Conservation (phyloP, 2,888 invertebrate genomes). For the Eupithecia insigniata region DNA sequence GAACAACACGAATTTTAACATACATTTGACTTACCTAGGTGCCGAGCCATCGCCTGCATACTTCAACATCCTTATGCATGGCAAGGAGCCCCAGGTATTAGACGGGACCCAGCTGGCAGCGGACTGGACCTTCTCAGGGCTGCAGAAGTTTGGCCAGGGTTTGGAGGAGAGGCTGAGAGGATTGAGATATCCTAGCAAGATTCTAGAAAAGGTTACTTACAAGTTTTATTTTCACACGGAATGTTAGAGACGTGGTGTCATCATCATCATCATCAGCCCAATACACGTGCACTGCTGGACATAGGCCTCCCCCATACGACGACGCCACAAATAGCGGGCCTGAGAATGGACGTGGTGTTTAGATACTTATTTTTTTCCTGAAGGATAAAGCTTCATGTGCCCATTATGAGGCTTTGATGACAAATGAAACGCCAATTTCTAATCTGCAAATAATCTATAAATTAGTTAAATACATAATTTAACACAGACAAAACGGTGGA, state of each 20-base stretch:
- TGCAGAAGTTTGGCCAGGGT: slow-evolving; percentile 98
- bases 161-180: slow-evolving; percentile 94
- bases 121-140: slow-evolving; percentile 96
- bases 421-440: too few relatives aligned
- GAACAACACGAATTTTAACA: background rate
- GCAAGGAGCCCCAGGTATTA: slow-evolving; percentile 92
- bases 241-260: background rate
- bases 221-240: background rate
- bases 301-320: too few relatives aligned
- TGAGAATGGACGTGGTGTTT: too few relatives aligned
- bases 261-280: too few relatives aligned
- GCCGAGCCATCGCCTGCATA: slow-evolving; percentile 97
- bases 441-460: too few relatives aligned
- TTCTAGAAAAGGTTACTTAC: slow-evolving; percentile 91
- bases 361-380: too few relatives aligned
- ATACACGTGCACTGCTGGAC: too few relatives aligned
- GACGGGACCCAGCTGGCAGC: slow-evolving; percentile 98
- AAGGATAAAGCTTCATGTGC: too few relatives aligned
- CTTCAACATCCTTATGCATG: slow-evolving; percentile 95
- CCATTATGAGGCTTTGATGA: too few relatives aligned
- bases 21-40: slow-evolving; percentile 81
- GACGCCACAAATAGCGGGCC: too few relatives aligned
- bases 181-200: slow-evolving; percentile 90
- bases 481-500: too few relatives aligned
- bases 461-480: too few relatives aligned